Percentiles rank a stretch among this genome's conserved stretches.
These are phyloP conservation scores for Coluber constrictor DNA, from an alignment of 2,797 vertebrate species.

Conservation along the genomic window DNA sequence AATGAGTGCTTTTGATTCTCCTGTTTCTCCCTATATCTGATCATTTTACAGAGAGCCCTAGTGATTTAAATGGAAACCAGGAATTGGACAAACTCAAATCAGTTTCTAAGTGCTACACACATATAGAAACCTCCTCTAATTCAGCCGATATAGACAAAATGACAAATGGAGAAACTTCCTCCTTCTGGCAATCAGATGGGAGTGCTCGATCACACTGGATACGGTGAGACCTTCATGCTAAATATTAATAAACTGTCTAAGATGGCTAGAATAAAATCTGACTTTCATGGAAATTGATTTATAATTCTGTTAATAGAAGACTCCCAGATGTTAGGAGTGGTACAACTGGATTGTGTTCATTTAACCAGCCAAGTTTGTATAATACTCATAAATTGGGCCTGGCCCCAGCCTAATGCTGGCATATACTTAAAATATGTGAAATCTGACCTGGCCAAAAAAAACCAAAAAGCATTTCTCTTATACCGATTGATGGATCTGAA, in stretches of 20 bases:
- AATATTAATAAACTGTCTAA: not conserved
- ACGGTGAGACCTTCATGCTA: constrained; percentile 70
- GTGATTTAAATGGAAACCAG: constrained; percentile 81
- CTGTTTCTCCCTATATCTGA: not conserved
- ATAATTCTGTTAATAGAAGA: not conserved
- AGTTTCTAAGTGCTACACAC: constrained; percentile 89
- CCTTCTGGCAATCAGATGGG: constrained; percentile 97
- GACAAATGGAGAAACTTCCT: constrained; percentile 91
- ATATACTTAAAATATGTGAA: not conserved
- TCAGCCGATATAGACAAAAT: constrained; percentile 88
- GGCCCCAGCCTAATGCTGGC: not conserved
- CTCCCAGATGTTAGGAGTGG: not conserved
- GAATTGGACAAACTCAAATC: constrained; percentile 90
- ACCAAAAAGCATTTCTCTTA: not conserved
- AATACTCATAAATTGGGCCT: not conserved
- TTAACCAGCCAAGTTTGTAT: not conserved
- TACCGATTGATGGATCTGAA: not conserved
- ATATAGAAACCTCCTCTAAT: constrained; percentile 93
- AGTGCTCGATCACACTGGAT: constrained; percentile 97
- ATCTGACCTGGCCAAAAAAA: not conserved
- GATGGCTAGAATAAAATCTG: not conserved
- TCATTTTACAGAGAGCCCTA: constrained; percentile 67
- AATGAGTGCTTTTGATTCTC: not conserved
- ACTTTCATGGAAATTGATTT: not conserved
- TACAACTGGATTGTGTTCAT: not conserved